Conservation (phyloP, 2,797 vertebrate genomes). For the Syngnathus acus region DNA sequence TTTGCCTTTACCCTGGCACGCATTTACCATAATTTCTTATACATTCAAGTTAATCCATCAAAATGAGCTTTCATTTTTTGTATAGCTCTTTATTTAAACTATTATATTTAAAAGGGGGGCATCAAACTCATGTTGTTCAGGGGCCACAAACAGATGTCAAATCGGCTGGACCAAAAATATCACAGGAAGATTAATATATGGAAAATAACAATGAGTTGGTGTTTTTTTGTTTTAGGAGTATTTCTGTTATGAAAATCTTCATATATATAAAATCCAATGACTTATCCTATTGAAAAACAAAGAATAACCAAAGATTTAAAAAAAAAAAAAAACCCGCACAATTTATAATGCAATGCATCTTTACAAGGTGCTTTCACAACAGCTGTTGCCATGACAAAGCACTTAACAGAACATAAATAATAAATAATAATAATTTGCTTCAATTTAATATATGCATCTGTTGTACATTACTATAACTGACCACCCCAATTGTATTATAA, state of each 20-base stretch:
- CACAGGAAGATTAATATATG: not conserved
- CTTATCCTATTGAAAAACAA: not conserved
- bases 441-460: too few relatives aligned
- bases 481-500: too few relatives aligned
- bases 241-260: not conserved
- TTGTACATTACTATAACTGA: too few relatives aligned
- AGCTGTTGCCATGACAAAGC: too few relatives aligned
- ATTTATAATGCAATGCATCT: too few relatives aligned
- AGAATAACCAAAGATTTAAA: not conserved
- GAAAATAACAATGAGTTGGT: not conserved
- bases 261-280: not conserved
- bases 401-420: too few relatives aligned
- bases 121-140: not conserved
- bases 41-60: conserved; percentile 35
- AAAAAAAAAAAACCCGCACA: too few relatives aligned
- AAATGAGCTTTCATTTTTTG: not conserved
- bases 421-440: too few relatives aligned
- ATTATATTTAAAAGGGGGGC: not conserved
- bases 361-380: too few relatives aligned
- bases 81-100: not conserved
- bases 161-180: not conserved
- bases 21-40: conserved; percentile 45
- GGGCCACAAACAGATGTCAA: not conserved
- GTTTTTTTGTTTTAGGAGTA: not conserved
- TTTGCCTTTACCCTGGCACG: conserved; percentile 36